These are phyloP conservation scores for Zoanthus solanderi DNA, from an alignment of 92 coral and sea anemone genomes.

Conservation along the genomic window DNA sequence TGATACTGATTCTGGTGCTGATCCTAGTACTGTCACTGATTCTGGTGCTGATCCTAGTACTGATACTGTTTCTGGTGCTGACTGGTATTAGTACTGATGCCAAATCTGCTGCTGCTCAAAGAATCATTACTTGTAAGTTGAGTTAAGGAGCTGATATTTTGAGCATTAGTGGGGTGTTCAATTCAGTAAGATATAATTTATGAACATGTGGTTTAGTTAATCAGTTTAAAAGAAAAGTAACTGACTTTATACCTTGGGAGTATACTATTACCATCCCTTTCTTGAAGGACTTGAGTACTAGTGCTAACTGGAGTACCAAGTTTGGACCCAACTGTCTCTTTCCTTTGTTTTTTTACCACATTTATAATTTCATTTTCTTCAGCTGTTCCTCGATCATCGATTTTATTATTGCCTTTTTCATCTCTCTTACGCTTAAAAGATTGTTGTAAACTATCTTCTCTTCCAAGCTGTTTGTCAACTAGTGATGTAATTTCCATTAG, in stretches of 20 bases:
- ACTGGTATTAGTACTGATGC: no score
- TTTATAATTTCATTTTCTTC: slow-evolving; percentile 22
- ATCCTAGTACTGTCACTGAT: no score
- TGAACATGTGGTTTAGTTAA: no score
- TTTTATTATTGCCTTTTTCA: slow-evolving; percentile 19
- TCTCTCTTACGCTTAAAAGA: slow-evolving; percentile 80
- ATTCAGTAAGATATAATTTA: no score
- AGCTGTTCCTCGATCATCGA: neutral
- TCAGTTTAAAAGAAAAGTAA: no score
- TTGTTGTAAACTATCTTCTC: slow-evolving; percentile 47
- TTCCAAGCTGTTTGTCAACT: neutral
- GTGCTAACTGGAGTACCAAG: slow-evolving; percentile 89
- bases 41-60: no score
- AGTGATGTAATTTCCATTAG: neutral
- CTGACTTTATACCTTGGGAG: slow-evolving; percentile 76
- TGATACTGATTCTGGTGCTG: no score
- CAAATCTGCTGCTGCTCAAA: no score
- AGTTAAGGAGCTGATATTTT: no score
- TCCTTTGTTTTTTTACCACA: slow-evolving; percentile 58
- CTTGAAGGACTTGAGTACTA: slow-evolving; percentile 83
- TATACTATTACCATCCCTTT: slow-evolving; percentile 77
- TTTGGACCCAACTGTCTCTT: slow-evolving; percentile 36
- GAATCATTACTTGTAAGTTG: no score
- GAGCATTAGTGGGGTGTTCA: no score
- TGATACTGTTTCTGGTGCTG: no score